Evolutionary conservation across 2,113 vertebrate species (phyloP).

Genomic region (Arvicanthis niloticus): DNA sequence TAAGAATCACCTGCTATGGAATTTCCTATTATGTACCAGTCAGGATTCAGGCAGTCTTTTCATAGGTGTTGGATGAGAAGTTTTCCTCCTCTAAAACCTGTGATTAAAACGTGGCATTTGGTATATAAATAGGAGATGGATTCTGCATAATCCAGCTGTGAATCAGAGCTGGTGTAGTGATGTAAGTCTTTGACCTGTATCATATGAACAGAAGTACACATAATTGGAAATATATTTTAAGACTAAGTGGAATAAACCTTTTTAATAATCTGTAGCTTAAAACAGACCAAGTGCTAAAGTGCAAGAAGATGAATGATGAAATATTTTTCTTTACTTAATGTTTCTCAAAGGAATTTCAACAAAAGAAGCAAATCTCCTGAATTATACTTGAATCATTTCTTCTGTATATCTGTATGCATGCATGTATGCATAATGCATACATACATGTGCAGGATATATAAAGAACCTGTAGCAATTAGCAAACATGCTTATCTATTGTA

Average conservation of each 20-base stretch:
- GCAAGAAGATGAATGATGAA: conserved; percentile 8
- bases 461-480: neutral
- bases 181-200: conserved; percentile 72
- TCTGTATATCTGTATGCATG: neutral
- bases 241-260: conserved; percentile 58
- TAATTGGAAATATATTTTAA: conserved; percentile 76
- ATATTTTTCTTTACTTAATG: conserved; percentile 33
- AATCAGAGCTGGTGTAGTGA: conserved; percentile 72
- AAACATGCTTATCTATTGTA: conserved; percentile 25
- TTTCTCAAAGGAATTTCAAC: conserved; percentile 40
- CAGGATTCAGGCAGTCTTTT: conserved; percentile 77
- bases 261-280: conserved; percentile 51
- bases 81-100: conserved; percentile 85
- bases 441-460: neutral
- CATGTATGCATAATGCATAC: neutral
- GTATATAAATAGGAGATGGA: conserved; percentile 82
- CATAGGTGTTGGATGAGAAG: conserved; percentile 83
- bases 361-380: neutral
- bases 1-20: conserved; percentile 82
- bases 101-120: conserved; percentile 86
- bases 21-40: conserved; percentile 82
- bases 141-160: conserved; percentile 77
- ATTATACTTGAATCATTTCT: conserved; percentile 19
- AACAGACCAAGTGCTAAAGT: conserved; percentile 10
- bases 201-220: conserved; percentile 44